Evolutionary conservation across 1,140 invertebrate species (phyloP).

Genomic region (Drosophila murphyi): DNA sequence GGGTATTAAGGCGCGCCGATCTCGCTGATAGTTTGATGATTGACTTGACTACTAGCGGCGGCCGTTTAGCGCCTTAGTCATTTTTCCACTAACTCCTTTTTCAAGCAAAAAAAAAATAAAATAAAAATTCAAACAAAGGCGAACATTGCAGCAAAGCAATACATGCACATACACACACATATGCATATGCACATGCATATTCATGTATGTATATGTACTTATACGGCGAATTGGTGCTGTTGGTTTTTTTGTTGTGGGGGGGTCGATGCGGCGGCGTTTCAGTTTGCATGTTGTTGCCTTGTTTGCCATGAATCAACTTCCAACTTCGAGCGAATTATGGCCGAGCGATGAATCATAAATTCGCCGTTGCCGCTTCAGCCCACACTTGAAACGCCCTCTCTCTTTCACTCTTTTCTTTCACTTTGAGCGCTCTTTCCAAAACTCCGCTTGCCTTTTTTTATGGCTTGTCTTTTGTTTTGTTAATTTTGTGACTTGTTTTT

Average conservation of each 20-base stretch:
- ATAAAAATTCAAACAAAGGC: slow-evolving; percentile 40
- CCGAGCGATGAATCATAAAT: slow-evolving; percentile 62
- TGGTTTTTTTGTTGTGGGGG: slow-evolving; percentile 10
- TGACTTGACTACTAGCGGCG: slow-evolving; percentile 39
- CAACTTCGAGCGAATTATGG: slow-evolving; percentile 73
- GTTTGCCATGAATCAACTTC: slow-evolving; percentile 76
- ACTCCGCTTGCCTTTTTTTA: slow-evolving; percentile 48
- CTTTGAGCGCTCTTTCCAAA: slow-evolving; percentile 48
- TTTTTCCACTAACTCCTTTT: slow-evolving; percentile 45
- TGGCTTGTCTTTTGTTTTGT: slow-evolving; percentile 66
- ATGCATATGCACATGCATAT: background rate
- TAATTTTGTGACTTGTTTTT: slow-evolving; percentile 61
- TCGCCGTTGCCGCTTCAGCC: slow-evolving; percentile 34
- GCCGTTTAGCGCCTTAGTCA: slow-evolving; percentile 28
- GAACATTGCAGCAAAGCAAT: slow-evolving; percentile 18
- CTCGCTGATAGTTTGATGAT: slow-evolving; percentile 50
- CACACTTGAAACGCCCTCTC: slow-evolving; percentile 44
- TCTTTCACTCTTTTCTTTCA: slow-evolving; percentile 4
- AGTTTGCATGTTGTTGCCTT: slow-evolving; percentile 47
- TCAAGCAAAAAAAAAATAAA: slow-evolving; percentile 29
- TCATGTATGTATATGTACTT: slow-evolving; percentile 22
- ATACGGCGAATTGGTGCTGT: slow-evolving; percentile 28
- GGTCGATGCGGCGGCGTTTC: background rate
- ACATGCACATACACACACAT: background rate
- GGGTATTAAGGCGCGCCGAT: slow-evolving; percentile 60